Conservation (phyloP, 2,888 invertebrate species). For the Hylaea fasciaria region DNA sequence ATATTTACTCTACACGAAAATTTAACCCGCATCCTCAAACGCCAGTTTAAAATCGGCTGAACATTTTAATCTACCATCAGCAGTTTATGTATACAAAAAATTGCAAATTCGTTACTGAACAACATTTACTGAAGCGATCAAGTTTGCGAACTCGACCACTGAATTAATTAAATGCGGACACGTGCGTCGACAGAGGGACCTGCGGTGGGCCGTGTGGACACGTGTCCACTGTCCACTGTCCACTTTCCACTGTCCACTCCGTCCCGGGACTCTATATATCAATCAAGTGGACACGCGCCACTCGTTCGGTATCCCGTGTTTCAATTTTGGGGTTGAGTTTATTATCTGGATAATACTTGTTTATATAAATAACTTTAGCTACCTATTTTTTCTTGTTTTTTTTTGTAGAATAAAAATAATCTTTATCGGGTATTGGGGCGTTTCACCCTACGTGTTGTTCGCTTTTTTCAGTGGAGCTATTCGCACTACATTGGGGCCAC, state of each 20-base stretch:
- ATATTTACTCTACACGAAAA: too few relatives aligned
- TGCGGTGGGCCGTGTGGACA: conserved; percentile 48
- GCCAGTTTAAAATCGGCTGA: too few relatives aligned
- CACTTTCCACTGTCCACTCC: conserved; percentile 45
- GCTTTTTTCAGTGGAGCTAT: too few relatives aligned
- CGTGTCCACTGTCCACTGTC: too few relatives aligned
- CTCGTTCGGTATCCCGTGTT: conserved; percentile 48
- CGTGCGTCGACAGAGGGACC: conserved; percentile 40
- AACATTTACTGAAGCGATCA: neutral
- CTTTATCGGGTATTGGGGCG: too few relatives aligned
- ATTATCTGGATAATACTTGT: neutral
- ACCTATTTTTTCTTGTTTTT: neutral
- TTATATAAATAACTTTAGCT: neutral
- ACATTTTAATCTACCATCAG: too few relatives aligned
- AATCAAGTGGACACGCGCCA: conserved; percentile 59
- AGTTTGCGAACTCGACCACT: conserved; percentile 15
- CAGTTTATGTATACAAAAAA: too few relatives aligned
- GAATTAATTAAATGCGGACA: conserved; percentile 41
- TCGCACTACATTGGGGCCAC: too few relatives aligned
- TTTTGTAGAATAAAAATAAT: too few relatives aligned
- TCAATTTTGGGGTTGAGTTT: conserved; percentile 24
- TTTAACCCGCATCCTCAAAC: too few relatives aligned
- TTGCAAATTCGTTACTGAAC: too few relatives aligned
- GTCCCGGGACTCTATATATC: conserved; percentile 56
- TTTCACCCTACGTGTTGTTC: too few relatives aligned